phyloP scores from a whole-genome alignment of 1,140 invertebrate species.

The Diorhabda sublineata region DNA sequence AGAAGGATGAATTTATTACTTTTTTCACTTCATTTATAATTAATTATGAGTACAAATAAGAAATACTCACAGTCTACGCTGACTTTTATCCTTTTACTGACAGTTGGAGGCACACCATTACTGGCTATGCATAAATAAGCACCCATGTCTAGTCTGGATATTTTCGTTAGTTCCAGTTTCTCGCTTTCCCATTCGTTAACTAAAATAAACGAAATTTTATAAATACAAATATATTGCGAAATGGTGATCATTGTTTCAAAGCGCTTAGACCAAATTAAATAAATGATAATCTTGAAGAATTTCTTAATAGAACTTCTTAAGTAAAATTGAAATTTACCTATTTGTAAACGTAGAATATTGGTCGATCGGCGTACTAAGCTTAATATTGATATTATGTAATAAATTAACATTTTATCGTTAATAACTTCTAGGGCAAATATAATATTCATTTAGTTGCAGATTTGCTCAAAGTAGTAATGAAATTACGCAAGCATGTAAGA shows the following conservation, averaged over 20 bases:
- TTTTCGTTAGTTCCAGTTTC: constrained; percentile 75
- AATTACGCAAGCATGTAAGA: too few relatives aligned
- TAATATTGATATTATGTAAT: too few relatives aligned
- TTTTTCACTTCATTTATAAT: neutral
- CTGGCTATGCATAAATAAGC: constrained; percentile 84
- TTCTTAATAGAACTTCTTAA: too few relatives aligned
- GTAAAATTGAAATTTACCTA: too few relatives aligned
- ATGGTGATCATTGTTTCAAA: neutral
- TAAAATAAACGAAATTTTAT: constrained; percentile 44
- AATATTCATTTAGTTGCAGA: too few relatives aligned
- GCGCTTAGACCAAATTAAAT: too few relatives aligned
- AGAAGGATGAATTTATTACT: neutral
- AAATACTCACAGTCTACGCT: constrained; percentile 87
- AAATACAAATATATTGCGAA: neutral
- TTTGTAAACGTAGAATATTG: too few relatives aligned
- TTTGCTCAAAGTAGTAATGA: too few relatives aligned
- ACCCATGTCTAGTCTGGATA: constrained; percentile 86
- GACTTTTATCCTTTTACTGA: constrained; percentile 88
- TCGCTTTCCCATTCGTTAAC: constrained; percentile 80
- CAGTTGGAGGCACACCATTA: constrained; percentile 72
- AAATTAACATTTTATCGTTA: too few relatives aligned
- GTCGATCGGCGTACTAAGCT: too few relatives aligned
- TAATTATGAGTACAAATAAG: neutral
- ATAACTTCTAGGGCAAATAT: too few relatives aligned
- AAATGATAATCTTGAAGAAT: too few relatives aligned